Evolutionary conservation across 2,888 invertebrate species (phyloP).

Genomic region (Oligia latruncula): DNA sequence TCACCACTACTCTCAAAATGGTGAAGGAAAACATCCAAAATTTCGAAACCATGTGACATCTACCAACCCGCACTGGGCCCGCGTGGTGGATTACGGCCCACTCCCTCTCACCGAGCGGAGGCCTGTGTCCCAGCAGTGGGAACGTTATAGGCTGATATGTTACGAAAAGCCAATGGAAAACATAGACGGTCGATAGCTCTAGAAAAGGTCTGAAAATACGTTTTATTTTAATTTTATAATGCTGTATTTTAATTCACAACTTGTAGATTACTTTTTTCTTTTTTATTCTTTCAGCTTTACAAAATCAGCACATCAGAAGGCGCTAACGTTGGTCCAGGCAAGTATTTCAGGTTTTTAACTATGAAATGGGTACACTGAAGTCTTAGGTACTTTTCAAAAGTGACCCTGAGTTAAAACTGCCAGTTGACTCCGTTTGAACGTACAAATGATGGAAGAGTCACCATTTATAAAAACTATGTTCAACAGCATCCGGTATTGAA

Average conservation of each 20-base stretch:
- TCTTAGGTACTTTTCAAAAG: background rate
- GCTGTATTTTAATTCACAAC: background rate
- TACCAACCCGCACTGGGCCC: no score
- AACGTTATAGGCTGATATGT: background rate
- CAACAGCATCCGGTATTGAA: background rate
- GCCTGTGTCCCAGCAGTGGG: no score
- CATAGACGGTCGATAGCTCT: background rate
- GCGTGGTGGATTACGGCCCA: no score
- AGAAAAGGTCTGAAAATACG: background rate
- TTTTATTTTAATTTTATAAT: background rate
- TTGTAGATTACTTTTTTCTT: background rate
- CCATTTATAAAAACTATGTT: background rate
- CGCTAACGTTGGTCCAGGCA: slow-evolving; percentile 80
- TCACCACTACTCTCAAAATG: no score
- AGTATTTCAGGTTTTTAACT: slow-evolving; percentile 20
- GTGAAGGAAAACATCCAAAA: no score
- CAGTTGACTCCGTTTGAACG: background rate
- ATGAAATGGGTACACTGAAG: background rate
- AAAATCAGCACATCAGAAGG: slow-evolving; percentile 77
- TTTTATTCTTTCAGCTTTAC: slow-evolving; percentile 79
- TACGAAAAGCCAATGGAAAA: background rate
- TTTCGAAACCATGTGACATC: no score
- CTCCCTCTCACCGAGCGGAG: no score
- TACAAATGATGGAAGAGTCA: background rate
- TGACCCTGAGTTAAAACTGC: background rate